Conservation (phyloP, 2,797 vertebrate species). For the Anniella stebbinsi region DNA sequence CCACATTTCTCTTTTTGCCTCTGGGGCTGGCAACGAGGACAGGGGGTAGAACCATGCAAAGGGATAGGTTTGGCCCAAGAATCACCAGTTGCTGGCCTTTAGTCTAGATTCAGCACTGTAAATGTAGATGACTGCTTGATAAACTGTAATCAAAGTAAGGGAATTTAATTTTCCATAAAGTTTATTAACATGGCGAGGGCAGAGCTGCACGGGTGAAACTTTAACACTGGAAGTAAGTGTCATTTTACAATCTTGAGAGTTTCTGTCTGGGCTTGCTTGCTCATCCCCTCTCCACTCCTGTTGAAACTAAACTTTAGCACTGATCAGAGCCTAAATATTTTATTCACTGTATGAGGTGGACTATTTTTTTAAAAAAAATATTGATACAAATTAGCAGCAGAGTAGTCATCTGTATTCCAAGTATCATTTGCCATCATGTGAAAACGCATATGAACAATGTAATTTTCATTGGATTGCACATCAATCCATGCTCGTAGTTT, state of each 20-base stretch:
- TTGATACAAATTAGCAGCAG: constrained; percentile 43
- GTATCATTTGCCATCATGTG: not conserved
- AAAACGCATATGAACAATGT: constrained; percentile 20
- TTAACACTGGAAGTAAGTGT: not conserved
- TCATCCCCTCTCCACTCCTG: not conserved
- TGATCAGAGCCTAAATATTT: constrained; percentile 29
- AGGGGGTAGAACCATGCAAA: not conserved
- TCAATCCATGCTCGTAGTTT: fast-evolving
- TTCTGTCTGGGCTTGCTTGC: not conserved
- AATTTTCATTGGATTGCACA: not conserved
- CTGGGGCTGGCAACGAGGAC: not conserved
- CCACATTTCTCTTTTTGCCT: not conserved
- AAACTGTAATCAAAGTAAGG: not conserved
- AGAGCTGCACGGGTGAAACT: too few relatives aligned
- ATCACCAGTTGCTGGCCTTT: not conserved
- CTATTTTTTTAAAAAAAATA: not conserved
- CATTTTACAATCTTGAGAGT: not conserved
- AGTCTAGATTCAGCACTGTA: not conserved
- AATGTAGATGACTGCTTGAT: not conserved
- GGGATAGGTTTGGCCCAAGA: not conserved
- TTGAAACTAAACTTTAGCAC: not conserved
- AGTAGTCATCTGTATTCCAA: constrained; percentile 16
- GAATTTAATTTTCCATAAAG: not conserved
- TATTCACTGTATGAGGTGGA: not conserved
- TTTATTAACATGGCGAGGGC: not conserved